These are phyloP conservation scores for Todus mexicanus DNA, from an alignment of 2,797 vertebrate species.

Conservation along the genomic window DNA sequence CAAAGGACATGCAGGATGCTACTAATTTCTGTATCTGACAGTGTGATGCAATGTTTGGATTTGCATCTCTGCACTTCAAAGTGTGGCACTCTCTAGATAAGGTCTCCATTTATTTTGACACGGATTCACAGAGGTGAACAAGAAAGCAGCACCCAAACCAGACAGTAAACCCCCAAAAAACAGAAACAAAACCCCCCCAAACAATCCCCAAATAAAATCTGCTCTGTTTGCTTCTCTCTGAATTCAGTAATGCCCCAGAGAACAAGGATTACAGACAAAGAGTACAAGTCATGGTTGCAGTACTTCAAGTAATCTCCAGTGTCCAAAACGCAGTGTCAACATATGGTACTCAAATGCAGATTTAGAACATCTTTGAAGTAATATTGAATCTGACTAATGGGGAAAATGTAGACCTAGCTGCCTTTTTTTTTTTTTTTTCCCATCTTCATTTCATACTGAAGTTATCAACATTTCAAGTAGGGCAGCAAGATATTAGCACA, in stretches of 20 bases:
- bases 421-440: background rate
- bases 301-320: slow-evolving; percentile 79
- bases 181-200: slow-evolving; percentile 33
- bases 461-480: slow-evolving; percentile 25
- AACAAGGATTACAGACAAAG: slow-evolving; percentile 83
- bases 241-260: slow-evolving; percentile 86
- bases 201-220: background rate
- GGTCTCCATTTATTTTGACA: slow-evolving; percentile 84
- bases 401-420: background rate
- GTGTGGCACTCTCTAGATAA: slow-evolving; percentile 76
- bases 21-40: slow-evolving; percentile 81
- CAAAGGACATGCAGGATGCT: slow-evolving; percentile 82
- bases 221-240: slow-evolving; percentile 70
- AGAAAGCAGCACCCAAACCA: slow-evolving; percentile 82
- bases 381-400: slow-evolving; percentile 53
- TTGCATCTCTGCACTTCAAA: slow-evolving; percentile 87
- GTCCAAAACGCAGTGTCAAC: slow-evolving; percentile 79
- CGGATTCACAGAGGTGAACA: slow-evolving; percentile 82
- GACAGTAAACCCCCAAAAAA: slow-evolving; percentile 69
- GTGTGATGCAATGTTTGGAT: slow-evolving; percentile 78
- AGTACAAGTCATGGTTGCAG: slow-evolving; percentile 62
- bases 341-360: slow-evolving; percentile 84
- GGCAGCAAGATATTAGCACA: background rate
- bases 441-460: background rate
- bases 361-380: slow-evolving; percentile 86